phyloP scores from a whole-genome alignment of 1,140 invertebrate species.

The Rhagoletis pomonella region DNA sequence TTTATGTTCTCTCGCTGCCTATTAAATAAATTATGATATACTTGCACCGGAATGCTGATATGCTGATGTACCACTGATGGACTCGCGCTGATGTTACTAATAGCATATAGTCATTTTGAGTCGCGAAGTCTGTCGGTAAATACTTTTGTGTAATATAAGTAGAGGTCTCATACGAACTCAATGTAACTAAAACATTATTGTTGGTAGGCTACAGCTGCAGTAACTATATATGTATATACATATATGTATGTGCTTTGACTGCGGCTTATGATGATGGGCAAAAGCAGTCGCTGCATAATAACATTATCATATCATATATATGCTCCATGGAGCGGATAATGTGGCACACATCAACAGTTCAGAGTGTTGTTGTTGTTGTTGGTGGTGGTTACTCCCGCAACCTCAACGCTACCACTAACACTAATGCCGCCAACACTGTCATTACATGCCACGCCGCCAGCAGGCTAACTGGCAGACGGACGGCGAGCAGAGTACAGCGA shows the following conservation, averaged over 20 bases:
- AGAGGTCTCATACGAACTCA: conserved; percentile 24
- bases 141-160: conserved; percentile 20
- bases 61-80: conserved; percentile 37
- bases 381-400: conserved; percentile 32
- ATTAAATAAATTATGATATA: conserved; percentile 49
- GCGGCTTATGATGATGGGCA: conserved; percentile 46
- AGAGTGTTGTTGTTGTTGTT: background rate
- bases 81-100: conserved; percentile 19
- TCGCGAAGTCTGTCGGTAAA: background rate
- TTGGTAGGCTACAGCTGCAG: conserved; percentile 15
- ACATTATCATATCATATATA: conserved; percentile 48
- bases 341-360: conserved; percentile 46
- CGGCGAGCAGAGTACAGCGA: background rate
- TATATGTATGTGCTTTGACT: background rate
- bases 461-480: background rate
- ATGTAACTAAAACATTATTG: background rate
- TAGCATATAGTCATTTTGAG: conserved; percentile 4
- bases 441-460: background rate
- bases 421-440: background rate
- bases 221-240: background rate
- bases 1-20: background rate
- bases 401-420: conserved; percentile 40
- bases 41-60: background rate
- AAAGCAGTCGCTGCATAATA: conserved; percentile 46
- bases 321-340: conserved; percentile 44